Evolutionary conservation across 2,797 vertebrate genomes (phyloP).

Genomic region (Gymnothorax reevesii): DNA sequence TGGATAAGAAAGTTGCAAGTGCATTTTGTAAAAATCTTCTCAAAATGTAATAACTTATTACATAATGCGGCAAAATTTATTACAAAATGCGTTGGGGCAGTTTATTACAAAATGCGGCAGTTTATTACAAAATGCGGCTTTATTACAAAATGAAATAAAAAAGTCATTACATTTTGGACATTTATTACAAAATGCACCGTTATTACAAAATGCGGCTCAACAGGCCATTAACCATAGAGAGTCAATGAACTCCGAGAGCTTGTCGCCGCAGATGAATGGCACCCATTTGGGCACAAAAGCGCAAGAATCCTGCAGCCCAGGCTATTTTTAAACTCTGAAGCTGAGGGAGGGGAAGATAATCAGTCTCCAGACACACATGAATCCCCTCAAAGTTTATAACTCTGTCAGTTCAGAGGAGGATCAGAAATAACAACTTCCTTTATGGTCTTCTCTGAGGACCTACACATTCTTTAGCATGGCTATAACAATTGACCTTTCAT

Average conservation of each 20-base stretch:
- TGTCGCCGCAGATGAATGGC: constrained; percentile 41
- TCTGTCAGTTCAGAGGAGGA: constrained; percentile 1
- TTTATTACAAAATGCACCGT: no score
- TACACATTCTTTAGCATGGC: constrained; percentile 37
- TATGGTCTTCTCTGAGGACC: constrained; percentile 41
- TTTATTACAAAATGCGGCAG: no score
- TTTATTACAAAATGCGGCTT: no score
- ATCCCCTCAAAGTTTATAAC: constrained; percentile 40
- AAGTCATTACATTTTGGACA: no score
- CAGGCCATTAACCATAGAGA: constrained; percentile 36
- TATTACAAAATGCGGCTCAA: no score
- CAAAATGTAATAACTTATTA: no score
- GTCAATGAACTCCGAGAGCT: constrained; percentile 45
- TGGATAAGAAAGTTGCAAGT: no score
- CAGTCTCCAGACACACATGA: constrained; percentile 32
- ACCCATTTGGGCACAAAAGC: constrained; percentile 21
- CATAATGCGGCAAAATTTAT: no score
- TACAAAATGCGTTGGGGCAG: no score
- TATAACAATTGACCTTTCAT: constrained; percentile 44
- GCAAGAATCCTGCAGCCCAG: neutral
- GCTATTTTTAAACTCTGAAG: neutral
- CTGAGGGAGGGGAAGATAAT: neutral
- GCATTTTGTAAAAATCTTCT: no score
- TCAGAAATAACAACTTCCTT: neutral
- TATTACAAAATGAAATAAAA: no score